These are phyloP conservation scores for Pterostichus niger DNA, from an alignment of 2,888 invertebrate genomes.

Conservation along the genomic window DNA sequence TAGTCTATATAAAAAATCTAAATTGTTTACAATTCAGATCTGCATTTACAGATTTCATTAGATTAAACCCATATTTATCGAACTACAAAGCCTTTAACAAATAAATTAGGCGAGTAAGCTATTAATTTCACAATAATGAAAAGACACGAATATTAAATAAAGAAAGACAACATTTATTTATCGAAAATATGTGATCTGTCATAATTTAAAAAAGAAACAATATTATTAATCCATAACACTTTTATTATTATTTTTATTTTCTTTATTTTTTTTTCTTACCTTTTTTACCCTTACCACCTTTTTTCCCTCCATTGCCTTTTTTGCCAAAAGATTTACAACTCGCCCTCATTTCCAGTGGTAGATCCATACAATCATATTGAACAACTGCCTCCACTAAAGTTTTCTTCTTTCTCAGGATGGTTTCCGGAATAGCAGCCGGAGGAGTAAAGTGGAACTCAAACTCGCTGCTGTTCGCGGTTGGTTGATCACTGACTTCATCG, in stretches of 20 bases:
- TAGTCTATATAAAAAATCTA: too few relatives aligned
- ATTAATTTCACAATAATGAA: too few relatives aligned
- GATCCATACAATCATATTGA: conserved; percentile 52
- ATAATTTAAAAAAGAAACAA: neutral
- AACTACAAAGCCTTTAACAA: too few relatives aligned
- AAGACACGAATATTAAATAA: too few relatives aligned
- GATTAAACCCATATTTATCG: too few relatives aligned
- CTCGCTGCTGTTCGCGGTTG: conserved; percentile 79
- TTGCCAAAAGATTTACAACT: conserved; percentile 53
- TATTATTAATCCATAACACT: neutral
- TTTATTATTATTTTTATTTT: neutral
- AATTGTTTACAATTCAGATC: too few relatives aligned
- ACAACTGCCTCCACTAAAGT: neutral
- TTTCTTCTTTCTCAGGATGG: conserved; percentile 71
- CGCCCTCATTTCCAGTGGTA: neutral
- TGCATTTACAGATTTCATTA: too few relatives aligned
- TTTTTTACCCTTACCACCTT: conserved; percentile 61
- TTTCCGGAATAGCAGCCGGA: conserved; percentile 82
- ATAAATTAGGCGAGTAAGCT: too few relatives aligned
- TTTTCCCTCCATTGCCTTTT: conserved; percentile 66
- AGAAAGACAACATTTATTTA: conserved; percentile 17
- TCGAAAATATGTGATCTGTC: too few relatives aligned
- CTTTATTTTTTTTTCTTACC: conserved; percentile 16
- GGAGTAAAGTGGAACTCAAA: conserved; percentile 87
- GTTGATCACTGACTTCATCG: conserved; percentile 80